Base-by-base conservation (phyloP, 92 coral and sea anemone genomes). In the Metridium senile region DNA sequence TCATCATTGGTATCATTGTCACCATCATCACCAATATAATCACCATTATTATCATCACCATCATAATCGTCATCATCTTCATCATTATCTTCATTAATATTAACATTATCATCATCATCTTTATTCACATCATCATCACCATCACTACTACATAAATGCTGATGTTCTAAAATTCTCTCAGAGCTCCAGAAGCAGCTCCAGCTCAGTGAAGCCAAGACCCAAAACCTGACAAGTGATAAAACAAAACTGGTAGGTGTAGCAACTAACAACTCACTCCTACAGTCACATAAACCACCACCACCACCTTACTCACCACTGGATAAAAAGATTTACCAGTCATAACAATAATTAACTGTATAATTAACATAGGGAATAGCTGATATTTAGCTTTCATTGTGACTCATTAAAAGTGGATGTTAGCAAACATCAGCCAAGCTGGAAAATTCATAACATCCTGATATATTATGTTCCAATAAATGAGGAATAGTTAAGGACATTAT, bases 121-220 rank as follows among this genome's bases (percentile, higher is more conserved):
- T 59, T 59, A 59, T 23, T 7, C 6, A 39, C 49, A 39, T 6
- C 13, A 13, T 39, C 6, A 39, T 39, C 49, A 39, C 49, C 49
- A 39, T 13, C 49, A 39, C 13, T 39, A 13, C 49, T 13, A 39
- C 13, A 13, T 4, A n/a, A n/a, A n/a, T n/a, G n/a, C n/a, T n/a
- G n/a, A n/a, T n/a, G n/a, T n/a, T n/a, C 8, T 39, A 39, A 39
- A 6, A 39, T 39, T 6, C 13, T 13, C 6, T 11, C 83, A 91
- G 97, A 91, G 75, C 86, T 91, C 52, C 97, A 91, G 75, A 85
- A 82, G 65, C 97, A 91, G 51, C 78, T 91, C 39, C 88, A 81
- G 67, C 77, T 88, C 75, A 91, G 97, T 65, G 97, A 88, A 80
- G 76, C 78, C 58, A 85, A 68, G 56, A 81, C 93, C 19, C 88